These are phyloP conservation scores for Drosophila cognata DNA, from an alignment of 2,888 invertebrate genomes.

Conservation along the genomic window DNA sequence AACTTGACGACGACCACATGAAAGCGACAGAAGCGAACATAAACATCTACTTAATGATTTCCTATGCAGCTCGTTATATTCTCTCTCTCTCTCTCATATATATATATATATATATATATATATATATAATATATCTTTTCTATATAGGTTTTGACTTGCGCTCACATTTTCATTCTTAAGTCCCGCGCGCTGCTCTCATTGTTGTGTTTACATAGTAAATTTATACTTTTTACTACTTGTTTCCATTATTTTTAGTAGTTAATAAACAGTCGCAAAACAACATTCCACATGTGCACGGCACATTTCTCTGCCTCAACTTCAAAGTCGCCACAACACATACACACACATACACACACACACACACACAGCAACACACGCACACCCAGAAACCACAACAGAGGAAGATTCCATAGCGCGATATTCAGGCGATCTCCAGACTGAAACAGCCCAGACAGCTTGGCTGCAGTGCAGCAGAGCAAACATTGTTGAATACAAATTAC, in stretches of 20 bases:
- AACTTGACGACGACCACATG: conserved; percentile 73
- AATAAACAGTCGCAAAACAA: conserved; percentile 68
- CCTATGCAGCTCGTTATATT: conserved; percentile 51
- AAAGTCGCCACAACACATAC: conserved; percentile 44
- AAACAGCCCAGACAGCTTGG: conserved; percentile 69
- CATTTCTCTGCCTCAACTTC: conserved; percentile 64
- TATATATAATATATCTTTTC: conserved; percentile 14
- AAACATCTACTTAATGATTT: conserved; percentile 81
- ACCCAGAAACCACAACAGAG: conserved; percentile 42
- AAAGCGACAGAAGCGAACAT: conserved; percentile 66
- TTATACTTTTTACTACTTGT: conserved; percentile 81
- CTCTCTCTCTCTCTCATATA: conserved; percentile 8
- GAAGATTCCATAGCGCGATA: conserved; percentile 1
- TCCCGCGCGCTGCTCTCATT: conserved; percentile 45
- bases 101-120: conserved; percentile 19
- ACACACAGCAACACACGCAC: background rate
- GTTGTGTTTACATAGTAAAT: conserved; percentile 81
- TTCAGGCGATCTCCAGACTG: conserved; percentile 2
- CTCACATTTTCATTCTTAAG: conserved; percentile 66
- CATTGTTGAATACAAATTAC: conserved; percentile 38
- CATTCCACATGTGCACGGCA: conserved; percentile 67
- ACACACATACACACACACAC: background rate
- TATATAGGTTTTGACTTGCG: conserved; percentile 7
- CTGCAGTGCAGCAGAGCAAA: conserved; percentile 49
- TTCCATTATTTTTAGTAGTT: conserved; percentile 79